phyloP scores from a whole-genome alignment of 1,140 invertebrate species.

The Drosophila busckii region DNA sequence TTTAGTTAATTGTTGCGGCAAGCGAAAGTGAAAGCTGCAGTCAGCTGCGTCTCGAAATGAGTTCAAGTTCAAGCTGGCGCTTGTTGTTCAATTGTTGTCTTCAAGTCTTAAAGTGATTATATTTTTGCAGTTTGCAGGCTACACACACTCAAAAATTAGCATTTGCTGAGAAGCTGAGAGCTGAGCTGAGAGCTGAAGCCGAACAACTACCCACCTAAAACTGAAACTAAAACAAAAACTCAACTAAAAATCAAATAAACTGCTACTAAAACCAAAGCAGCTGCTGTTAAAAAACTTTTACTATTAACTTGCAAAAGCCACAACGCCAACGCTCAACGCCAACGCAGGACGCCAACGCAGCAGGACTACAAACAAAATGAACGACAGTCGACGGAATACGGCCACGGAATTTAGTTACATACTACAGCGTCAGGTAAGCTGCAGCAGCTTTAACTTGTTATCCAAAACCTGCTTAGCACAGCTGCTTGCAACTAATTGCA shows the following conservation, averaged over 20 bases:
- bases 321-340: too few relatives aligned
- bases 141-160: background rate
- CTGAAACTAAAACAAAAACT: slow-evolving; percentile 13
- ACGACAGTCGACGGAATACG: slow-evolving; percentile 74
- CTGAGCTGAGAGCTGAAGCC: background rate
- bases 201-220: slow-evolving; percentile 51
- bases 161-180: background rate
- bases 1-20: slow-evolving; percentile 9
- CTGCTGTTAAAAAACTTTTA: slow-evolving; percentile 48
- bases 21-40: slow-evolving; percentile 6
- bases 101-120: too few relatives aligned
- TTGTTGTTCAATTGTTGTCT: too few relatives aligned
- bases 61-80: background rate
- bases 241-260: slow-evolving; percentile 24
- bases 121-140: slow-evolving; percentile 1
- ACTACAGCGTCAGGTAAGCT: slow-evolving; percentile 73
- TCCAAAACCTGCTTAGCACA: background rate
- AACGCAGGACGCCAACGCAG: too few relatives aligned
- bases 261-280: slow-evolving; percentile 26
- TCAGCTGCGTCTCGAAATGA: background rate
- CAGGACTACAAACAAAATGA: too few relatives aligned
- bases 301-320: slow-evolving; percentile 26
- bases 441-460: slow-evolving; percentile 9
- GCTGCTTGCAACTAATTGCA: slow-evolving; percentile 23
- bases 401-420: slow-evolving; percentile 78